Evolutionary conservation across 2,888 invertebrate species (phyloP), one percentile per base, ranked within the genome.

Genomic region (Melanotus villosus): DNA sequence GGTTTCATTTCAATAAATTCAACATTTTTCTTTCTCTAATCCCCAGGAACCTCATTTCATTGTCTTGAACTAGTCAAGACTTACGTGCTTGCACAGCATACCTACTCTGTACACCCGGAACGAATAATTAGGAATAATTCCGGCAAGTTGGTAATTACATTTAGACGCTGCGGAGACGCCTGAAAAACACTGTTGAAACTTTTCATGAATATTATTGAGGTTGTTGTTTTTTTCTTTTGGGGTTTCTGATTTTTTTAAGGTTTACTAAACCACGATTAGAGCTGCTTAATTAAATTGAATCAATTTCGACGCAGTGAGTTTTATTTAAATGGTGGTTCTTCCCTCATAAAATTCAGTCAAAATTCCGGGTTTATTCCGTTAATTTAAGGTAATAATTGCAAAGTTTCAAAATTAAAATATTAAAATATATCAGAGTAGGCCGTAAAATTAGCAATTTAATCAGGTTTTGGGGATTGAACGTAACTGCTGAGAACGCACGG

Each of bases 1-100:
- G 66, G 67, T 67, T 71, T 70, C 71, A 71, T 73, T 73, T 69
- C 66, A 73, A 73, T 73, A 73, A 73, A 73, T 73, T 73, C 65
- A 50, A 71, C 73, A 73, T 73, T 71, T 73, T 71, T 73, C 73
- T 73, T 71, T 26, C 60, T 52, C 54, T 72, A 72, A 70, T 72
- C 73, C 65, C 38, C 34, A 38, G 50, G 41, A 70, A 68, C 63
- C 70, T 62, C 68, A 65, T 66, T 68, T 45, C 68, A 68, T 65
- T 65, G 64, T 60, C 63, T 43, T 57, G 64, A 43, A 50, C 66
- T 64, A 69, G 65, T 60, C 60, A 63, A 56, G 68, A 68, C 66
- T 60, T 68, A 66, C 68, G 65, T 66, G 59, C 65, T 73, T 57
- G 34, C 68, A 26, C 30, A 45, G 68, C 64, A 57, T 66, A 66